These are phyloP conservation scores for Hydropsyche betteni DNA, from an alignment of 2,888 invertebrate species.

Conservation along the genomic window DNA sequence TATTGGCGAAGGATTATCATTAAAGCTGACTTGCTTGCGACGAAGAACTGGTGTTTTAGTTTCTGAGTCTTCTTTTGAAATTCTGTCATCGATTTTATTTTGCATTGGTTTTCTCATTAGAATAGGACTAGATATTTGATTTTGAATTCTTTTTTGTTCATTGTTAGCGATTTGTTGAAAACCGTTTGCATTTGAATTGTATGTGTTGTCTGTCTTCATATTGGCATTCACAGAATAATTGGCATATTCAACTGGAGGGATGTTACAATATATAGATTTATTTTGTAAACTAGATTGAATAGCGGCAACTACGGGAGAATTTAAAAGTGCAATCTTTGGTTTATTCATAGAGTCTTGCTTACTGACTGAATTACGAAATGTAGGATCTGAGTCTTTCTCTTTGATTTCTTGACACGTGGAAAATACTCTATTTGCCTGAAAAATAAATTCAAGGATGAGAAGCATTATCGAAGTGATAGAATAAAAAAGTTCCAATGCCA, in stretches of 20 bases:
- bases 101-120: constrained; percentile 34
- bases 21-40: constrained; percentile 69
- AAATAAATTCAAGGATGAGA: too few species aligned
- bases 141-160: constrained; percentile 33
- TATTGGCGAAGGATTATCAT: constrained; percentile 66
- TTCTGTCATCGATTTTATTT: constrained; percentile 36
- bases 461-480: too few species aligned
- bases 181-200: not conserved
- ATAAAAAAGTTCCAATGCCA: too few species aligned
- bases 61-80: constrained; percentile 31
- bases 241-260: not conserved
- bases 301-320: not conserved
- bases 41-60: constrained; percentile 53
- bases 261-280: not conserved
- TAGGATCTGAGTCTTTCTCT: not conserved
- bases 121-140: constrained; percentile 44
- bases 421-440: too few species aligned
- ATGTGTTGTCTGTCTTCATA: not conserved
- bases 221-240: not conserved
- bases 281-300: constrained; percentile 6
- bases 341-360: constrained; percentile 5
- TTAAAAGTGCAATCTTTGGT: constrained; percentile 7
- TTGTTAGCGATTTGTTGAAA: constrained; percentile 7
- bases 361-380: not conserved
- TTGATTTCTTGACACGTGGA: not conserved